Percentiles rank a stretch among this genome's conserved stretches.
phyloP scores from a whole-genome alignment of 2,113 vertebrate genomes.

The Trichechus manatus region DNA sequence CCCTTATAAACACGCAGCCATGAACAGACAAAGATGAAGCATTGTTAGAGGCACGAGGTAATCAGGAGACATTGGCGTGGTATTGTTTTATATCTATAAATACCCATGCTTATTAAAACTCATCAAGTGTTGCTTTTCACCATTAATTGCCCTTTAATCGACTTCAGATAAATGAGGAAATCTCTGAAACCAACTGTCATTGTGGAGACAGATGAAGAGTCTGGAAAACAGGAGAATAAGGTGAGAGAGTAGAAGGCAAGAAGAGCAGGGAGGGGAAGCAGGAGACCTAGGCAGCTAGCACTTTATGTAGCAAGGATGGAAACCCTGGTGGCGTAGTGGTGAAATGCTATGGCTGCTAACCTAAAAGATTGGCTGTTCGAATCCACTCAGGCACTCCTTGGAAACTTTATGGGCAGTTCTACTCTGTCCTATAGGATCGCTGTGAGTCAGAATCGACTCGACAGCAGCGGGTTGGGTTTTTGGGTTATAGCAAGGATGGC shows the following conservation, averaged over 20 bases:
- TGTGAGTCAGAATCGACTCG: no score
- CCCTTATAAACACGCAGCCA: constrained; percentile 77
- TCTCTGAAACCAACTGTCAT: constrained; percentile 76
- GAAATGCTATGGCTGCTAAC: no score
- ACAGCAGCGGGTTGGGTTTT: no score
- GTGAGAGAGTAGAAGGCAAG: background rate
- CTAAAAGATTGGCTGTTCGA: no score
- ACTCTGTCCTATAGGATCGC: no score
- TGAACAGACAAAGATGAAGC: constrained; percentile 71
- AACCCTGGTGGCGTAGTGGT: no score
- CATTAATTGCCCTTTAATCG: constrained; percentile 85
- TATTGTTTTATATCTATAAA: constrained; percentile 77
- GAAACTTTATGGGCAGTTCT: no score
- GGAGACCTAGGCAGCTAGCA: rapidly evolving
- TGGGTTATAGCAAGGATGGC: background rate
- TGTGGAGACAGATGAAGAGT: constrained; percentile 65
- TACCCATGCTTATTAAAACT: constrained; percentile 65
- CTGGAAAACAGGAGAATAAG: background rate
- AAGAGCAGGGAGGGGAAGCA: background rate
- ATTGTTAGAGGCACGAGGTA: constrained; percentile 77
- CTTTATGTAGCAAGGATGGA: background rate
- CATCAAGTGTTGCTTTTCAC: constrained; percentile 57
- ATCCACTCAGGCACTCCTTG: no score
- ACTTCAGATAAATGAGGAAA: constrained; percentile 64
- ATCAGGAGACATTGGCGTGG: constrained; percentile 64